Conservation (phyloP, 2,113 vertebrate genomes). For the Buteo buteo region DNA sequence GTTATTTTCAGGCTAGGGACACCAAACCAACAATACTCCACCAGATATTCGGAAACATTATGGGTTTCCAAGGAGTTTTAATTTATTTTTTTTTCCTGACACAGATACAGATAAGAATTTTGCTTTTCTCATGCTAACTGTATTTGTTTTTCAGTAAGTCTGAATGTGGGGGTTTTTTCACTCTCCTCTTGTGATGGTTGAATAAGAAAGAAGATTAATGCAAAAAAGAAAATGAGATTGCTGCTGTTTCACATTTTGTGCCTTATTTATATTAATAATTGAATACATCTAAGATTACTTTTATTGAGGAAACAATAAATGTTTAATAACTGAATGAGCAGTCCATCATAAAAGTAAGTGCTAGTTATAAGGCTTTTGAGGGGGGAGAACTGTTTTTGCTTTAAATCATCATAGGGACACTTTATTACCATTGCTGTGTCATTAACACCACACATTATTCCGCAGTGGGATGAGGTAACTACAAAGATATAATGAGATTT, state of each 20-base stretch:
- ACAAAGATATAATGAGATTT: constrained; percentile 38
- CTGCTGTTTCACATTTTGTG: constrained; percentile 31
- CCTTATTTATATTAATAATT: constrained; percentile 59
- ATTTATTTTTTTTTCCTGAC: neutral
- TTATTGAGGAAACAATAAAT: constrained; percentile 52
- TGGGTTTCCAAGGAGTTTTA: neutral
- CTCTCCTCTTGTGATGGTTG: neutral
- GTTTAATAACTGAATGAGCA: constrained; percentile 53
- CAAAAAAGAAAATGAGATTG: constrained; percentile 5
- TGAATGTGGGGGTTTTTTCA: neutral
- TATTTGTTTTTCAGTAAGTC: neutral
- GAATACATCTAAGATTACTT: constrained; percentile 21
- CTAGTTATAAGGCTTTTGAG: neutral
- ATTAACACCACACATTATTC: constrained; percentile 13
- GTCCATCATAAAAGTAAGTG: constrained; percentile 9
- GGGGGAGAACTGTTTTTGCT: neutral
- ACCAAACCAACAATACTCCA: neutral
- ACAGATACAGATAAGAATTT: neutral
- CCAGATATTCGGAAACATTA: neutral
- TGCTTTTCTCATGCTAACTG: neutral
- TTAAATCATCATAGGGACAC: constrained; percentile 33
- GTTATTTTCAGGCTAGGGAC: neutral
- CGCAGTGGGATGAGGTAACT: constrained; percentile 24
- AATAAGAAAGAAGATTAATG: constrained; percentile 28
- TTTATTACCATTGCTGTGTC: constrained; percentile 5